phyloP scores from a whole-genome alignment of 2,797 vertebrate genomes.

The Cossypha caffra region DNA sequence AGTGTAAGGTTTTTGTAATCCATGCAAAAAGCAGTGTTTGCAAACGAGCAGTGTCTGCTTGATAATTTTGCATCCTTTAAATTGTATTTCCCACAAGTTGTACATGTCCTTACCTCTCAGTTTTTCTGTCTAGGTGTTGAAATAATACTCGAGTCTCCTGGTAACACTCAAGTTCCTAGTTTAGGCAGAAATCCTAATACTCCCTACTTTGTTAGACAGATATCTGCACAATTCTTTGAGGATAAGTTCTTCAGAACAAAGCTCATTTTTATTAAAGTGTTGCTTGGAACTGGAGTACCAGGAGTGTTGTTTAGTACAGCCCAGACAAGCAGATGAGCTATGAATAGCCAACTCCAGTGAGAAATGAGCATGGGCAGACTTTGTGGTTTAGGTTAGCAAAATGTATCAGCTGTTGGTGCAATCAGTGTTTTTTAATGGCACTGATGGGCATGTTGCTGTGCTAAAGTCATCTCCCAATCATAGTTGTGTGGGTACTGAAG shows the following conservation, averaged over 20 bases:
- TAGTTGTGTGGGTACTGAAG: neutral
- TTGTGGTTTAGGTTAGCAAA: neutral
- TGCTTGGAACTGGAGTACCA: neutral
- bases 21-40: neutral
- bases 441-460: neutral
- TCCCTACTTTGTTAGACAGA: neutral
- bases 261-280: neutral
- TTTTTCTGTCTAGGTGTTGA: neutral
- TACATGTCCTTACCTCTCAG: neutral
- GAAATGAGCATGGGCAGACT: fast-evolving
- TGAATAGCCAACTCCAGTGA: neutral
- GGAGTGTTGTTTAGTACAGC: neutral
- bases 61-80: neutral
- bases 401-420: fast-evolving
- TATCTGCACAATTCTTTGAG: neutral
- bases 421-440: neutral
- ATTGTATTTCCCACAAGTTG: neutral
- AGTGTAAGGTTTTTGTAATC: neutral
- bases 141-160: neutral
- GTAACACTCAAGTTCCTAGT: neutral
- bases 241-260: neutral
- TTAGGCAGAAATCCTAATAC: neutral
- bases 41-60: neutral
- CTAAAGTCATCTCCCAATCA: neutral
- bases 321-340: neutral